These are phyloP conservation scores for Eulemur macaco DNA, from an alignment of 2,113 vertebrate genomes.

Conservation along the genomic window DNA sequence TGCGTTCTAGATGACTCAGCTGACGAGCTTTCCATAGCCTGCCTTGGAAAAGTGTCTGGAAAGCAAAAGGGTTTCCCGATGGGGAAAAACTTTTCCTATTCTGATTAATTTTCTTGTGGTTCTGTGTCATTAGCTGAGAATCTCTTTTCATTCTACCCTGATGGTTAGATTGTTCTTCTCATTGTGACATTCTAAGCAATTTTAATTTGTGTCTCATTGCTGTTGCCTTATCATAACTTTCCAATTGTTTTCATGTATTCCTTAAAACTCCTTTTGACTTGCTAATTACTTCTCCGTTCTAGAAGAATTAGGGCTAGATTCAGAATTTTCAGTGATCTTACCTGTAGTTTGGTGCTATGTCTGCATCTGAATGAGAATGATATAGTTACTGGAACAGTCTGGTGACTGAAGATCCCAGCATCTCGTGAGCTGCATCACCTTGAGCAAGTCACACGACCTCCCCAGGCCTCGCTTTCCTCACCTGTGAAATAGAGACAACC, in stretches of 20 bases:
- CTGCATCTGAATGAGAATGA: neutral
- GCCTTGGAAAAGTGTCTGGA: neutral
- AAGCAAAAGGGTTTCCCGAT: neutral
- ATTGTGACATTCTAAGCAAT: too few species aligned
- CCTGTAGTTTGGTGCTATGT: neutral
- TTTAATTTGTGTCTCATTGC: neutral
- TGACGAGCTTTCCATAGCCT: conserved; percentile 33
- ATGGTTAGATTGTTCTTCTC: neutral
- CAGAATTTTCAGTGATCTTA: neutral
- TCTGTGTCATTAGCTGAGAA: neutral
- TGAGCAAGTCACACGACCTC: neutral
- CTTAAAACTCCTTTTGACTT: neutral
- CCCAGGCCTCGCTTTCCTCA: neutral
- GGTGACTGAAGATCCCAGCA: neutral
- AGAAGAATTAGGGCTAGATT: neutral
- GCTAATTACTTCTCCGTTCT: neutral
- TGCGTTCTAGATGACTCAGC: conserved; percentile 4
- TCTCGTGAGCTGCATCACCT: neutral
- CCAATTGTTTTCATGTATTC: neutral
- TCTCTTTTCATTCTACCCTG: neutral
- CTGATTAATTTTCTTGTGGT: neutral
- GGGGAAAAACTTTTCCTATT: neutral
- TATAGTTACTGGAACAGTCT: neutral
- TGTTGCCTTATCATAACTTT: neutral
- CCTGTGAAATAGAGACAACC: neutral